Conservation (phyloP, 2,888 invertebrate species). For the Drosophila limbata region DNA sequence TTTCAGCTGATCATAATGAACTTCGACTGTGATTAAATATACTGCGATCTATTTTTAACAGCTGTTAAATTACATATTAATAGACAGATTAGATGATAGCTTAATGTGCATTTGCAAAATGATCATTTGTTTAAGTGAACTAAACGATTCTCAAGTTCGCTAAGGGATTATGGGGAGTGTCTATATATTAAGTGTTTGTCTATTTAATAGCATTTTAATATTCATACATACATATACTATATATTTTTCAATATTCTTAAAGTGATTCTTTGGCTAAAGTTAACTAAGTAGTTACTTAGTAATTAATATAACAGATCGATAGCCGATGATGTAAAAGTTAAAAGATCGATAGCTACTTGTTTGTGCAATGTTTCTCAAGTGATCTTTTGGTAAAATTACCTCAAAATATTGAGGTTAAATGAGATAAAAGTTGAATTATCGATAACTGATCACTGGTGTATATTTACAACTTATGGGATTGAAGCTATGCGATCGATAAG, state of each 20-base stretch:
- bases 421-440: background rate
- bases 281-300: background rate
- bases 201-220: conserved; percentile 5
- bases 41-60: background rate
- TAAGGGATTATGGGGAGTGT: background rate
- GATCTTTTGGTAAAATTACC: too few relatives aligned
- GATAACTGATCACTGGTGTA: background rate
- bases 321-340: background rate
- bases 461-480: too few relatives aligned
- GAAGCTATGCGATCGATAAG: background rate
- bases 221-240: too few relatives aligned
- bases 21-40: background rate
- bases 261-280: background rate
- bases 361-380: background rate
- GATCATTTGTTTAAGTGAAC: background rate
- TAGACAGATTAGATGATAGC: background rate
- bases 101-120: background rate
- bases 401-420: too few relatives aligned
- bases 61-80: background rate
- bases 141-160: background rate
- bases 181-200: background rate
- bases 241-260: background rate
- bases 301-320: background rate
- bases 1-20: conserved; percentile 6
- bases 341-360: background rate